Conservation (phyloP, 1,140 invertebrate species). For the Bombus cullumanus region DNA sequence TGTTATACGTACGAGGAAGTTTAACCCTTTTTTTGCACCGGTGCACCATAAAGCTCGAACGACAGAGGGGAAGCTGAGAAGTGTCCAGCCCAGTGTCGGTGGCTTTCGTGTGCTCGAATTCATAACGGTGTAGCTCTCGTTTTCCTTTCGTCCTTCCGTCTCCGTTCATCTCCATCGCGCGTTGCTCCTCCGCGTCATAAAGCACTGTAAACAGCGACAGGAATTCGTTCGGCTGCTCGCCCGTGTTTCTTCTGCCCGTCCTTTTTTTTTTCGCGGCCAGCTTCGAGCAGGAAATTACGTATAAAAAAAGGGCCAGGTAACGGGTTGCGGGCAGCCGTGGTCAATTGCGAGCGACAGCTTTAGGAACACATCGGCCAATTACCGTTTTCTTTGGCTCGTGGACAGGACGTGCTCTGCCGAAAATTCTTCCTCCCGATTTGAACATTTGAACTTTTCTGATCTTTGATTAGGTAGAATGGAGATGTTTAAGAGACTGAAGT, state of each 20-base stretch:
- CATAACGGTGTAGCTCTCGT: slow-evolving; percentile 57
- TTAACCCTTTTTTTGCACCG: slow-evolving; percentile 68
- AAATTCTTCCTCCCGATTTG: background rate
- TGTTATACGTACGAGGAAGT: slow-evolving; percentile 48
- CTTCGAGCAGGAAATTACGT: slow-evolving; percentile 30
- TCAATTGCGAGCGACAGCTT: slow-evolving; percentile 19
- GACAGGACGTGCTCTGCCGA: background rate
- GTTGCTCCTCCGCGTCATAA: slow-evolving; percentile 27
- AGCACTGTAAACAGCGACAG: slow-evolving; percentile 41
- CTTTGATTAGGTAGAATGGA: background rate
- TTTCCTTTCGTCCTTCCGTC: slow-evolving; percentile 10
- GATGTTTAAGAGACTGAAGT: too few relatives aligned
- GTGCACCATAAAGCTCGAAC: slow-evolving; percentile 58
- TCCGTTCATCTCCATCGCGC: background rate
- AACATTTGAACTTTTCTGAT: background rate
- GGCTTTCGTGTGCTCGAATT: slow-evolving; percentile 55
- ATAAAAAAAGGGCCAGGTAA: slow-evolving; percentile 65
- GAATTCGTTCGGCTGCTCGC: slow-evolving; percentile 26
- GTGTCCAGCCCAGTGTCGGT: background rate
- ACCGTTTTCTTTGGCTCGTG: background rate
- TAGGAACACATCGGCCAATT: background rate
- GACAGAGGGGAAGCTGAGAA: slow-evolving; percentile 30
- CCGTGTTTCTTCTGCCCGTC: slow-evolving; percentile 13
- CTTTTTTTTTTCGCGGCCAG: slow-evolving; percentile 33
- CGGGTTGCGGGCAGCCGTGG: slow-evolving; percentile 51